Evolutionary conservation across 2,888 invertebrate species (phyloP).

Genomic region (Mesorhabditis spiculigera): DNA sequence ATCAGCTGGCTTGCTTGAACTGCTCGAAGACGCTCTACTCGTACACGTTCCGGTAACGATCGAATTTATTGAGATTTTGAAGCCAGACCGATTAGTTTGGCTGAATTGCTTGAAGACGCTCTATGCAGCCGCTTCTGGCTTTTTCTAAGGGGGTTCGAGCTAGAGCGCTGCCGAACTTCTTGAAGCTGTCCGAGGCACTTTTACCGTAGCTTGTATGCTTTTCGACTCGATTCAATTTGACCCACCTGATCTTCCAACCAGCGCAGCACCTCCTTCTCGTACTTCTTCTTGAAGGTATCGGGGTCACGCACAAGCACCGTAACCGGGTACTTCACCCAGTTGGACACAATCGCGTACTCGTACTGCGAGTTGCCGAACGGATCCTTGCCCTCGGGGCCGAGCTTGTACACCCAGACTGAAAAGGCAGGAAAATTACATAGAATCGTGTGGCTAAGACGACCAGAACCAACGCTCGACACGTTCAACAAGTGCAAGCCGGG

Average conservation of each 20-base stretch:
- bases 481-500: constrained; percentile 58
- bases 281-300: constrained; percentile 57
- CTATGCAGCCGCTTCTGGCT: no score
- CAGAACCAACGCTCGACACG: constrained; percentile 11
- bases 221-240: no score
- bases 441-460: constrained; percentile 18
- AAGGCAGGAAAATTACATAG: constrained; percentile 47
- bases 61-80: no score
- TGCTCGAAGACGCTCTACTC: no score
- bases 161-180: no score
- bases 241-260: constrained; percentile 38
- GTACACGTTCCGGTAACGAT: no score
- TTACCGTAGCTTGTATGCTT: no score
- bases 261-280: constrained; percentile 46
- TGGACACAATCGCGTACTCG: constrained; percentile 59
- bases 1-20: no score
- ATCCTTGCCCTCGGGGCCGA: constrained; percentile 58
- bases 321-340: constrained; percentile 59
- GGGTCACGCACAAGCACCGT: constrained; percentile 59
- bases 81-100: no score
- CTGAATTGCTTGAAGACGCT: no score
- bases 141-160: no score
- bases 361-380: constrained; percentile 59
- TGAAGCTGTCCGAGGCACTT: no score
- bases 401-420: constrained; percentile 59